phyloP scores from a whole-genome alignment of 2,888 invertebrate species.

The Prosopocoilus inquinatus region DNA sequence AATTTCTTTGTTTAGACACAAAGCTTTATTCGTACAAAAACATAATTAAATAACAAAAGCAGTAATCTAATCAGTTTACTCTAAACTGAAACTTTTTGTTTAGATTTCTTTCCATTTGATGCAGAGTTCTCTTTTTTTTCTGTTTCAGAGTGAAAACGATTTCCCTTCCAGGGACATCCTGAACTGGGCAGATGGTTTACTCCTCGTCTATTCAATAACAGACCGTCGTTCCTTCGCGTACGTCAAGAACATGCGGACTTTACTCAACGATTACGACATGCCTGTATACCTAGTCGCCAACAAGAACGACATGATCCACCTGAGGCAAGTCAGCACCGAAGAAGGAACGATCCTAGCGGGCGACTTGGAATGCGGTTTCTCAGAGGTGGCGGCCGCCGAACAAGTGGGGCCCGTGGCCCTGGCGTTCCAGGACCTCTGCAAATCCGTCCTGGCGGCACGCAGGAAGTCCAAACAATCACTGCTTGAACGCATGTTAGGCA shows the following conservation, averaged over 20 bases:
- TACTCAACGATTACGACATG: constrained; percentile 61
- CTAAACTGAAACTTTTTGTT: too few species aligned
- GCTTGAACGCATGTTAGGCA: constrained; percentile 79
- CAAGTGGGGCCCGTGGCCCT: constrained; percentile 82
- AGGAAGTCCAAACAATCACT: constrained; percentile 83
- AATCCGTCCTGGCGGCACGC: constrained; percentile 75
- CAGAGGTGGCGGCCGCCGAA: constrained; percentile 86
- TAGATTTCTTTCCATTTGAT: too few species aligned
- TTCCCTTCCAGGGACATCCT: constrained; percentile 68
- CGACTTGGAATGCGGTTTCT: constrained; percentile 84
- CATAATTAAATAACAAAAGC: too few species aligned
- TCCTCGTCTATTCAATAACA: constrained; percentile 87
- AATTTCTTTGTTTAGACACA: too few species aligned
- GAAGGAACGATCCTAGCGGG: constrained; percentile 87
- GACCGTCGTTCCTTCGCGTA: constrained; percentile 83
- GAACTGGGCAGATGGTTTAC: constrained; percentile 87
- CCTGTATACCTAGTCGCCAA: constrained; percentile 86
- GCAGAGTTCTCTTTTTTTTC: constrained; percentile 1
- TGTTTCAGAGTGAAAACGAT: constrained; percentile 66
- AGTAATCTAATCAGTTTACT: too few species aligned
- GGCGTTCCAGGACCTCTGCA: constrained; percentile 79
- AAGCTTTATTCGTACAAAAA: too few species aligned
- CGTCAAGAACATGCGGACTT: constrained; percentile 69
- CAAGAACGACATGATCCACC: constrained; percentile 87
- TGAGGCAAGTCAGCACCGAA: constrained; percentile 82